Evolutionary conservation across 2,113 vertebrate genomes (phyloP).

Genomic region (Kryptolebias marmoratus): DNA sequence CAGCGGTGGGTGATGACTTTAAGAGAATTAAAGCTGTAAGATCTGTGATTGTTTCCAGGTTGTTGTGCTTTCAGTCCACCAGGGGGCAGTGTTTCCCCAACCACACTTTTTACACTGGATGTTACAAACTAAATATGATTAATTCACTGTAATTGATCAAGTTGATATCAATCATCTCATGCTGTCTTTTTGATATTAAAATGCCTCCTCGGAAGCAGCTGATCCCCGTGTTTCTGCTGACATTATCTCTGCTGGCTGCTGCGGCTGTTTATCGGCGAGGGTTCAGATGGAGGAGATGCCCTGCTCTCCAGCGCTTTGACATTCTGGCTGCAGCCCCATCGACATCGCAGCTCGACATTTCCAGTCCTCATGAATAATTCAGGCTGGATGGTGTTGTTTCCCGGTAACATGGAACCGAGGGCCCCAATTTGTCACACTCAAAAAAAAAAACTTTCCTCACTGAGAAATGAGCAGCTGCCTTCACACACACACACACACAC

Average conservation of each 20-base stretch:
- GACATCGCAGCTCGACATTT: constrained; percentile 31
- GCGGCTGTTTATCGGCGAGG: neutral
- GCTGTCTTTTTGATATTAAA: neutral
- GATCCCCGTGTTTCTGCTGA: too few relatives aligned
- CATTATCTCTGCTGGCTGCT: neutral
- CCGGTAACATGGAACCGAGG: constrained; percentile 45
- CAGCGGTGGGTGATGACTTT: too few relatives aligned
- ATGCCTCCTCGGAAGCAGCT: neutral
- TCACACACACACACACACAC: constrained; percentile 11
- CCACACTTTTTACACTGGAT: neutral
- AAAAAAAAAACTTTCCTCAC: constrained; percentile 19
- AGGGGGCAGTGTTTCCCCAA: constrained; percentile 18
- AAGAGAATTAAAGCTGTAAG: too few relatives aligned
- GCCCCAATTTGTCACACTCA: constrained; percentile 56
- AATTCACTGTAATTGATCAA: neutral
- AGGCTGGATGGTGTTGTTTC: constrained; percentile 6
- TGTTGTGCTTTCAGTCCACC: constrained; percentile 19
- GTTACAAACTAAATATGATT: neutral
- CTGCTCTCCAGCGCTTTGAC: constrained; percentile 1
- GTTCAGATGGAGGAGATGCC: constrained; percentile 2
- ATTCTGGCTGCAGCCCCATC: constrained; percentile 25
- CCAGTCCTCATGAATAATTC: constrained; percentile 62
- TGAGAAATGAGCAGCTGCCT: constrained; percentile 5
- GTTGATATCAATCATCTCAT: neutral
- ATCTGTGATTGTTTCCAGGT: neutral